Conservation (phyloP, 2,888 invertebrate species). For the Bellardia bayeri region DNA sequence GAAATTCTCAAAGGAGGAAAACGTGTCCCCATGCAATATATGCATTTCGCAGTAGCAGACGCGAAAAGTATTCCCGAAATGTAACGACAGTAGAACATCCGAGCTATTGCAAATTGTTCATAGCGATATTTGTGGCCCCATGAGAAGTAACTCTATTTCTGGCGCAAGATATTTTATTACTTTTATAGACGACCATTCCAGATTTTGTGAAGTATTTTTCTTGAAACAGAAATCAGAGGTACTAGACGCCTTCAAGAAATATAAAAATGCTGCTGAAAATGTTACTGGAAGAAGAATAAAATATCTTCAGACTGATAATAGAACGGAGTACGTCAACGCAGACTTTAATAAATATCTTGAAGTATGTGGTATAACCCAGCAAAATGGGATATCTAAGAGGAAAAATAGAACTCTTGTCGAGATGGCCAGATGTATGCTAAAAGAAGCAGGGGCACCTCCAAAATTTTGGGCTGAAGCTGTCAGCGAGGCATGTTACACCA, state of each 20-base stretch:
- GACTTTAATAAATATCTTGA: slow-evolving; percentile 68
- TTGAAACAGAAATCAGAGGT: slow-evolving; percentile 56
- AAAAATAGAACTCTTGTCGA: slow-evolving; percentile 74
- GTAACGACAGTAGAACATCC: slow-evolving; percentile 34
- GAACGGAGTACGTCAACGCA: slow-evolving; percentile 65
- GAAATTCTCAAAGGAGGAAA: too few species aligned
- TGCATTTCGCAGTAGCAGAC: slow-evolving; percentile 64
- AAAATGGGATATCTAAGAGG: slow-evolving; percentile 73
- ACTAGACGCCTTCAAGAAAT: slow-evolving; percentile 59
- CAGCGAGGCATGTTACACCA: slow-evolving; percentile 65
- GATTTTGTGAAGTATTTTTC: slow-evolving; percentile 10
- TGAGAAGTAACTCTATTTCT: slow-evolving; percentile 38
- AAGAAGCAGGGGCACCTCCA: slow-evolving; percentile 67
- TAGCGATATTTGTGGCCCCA: slow-evolving; percentile 15
- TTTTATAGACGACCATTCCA: slow-evolving; percentile 39
- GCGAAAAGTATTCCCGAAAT: slow-evolving; percentile 45
- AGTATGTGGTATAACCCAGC: slow-evolving; percentile 72
- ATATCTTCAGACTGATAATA: slow-evolving; percentile 70
- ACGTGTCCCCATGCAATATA: slow-evolving; percentile 27
- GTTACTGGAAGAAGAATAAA: slow-evolving; percentile 64
- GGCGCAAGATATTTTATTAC: too few species aligned
- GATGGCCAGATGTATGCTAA: slow-evolving; percentile 74
- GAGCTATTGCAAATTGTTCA: slow-evolving; percentile 64
- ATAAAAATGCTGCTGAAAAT: too few species aligned
- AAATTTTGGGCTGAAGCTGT: slow-evolving; percentile 65